Conservation (phyloP, 2,888 invertebrate genomes). For the Myopa testacea region DNA sequence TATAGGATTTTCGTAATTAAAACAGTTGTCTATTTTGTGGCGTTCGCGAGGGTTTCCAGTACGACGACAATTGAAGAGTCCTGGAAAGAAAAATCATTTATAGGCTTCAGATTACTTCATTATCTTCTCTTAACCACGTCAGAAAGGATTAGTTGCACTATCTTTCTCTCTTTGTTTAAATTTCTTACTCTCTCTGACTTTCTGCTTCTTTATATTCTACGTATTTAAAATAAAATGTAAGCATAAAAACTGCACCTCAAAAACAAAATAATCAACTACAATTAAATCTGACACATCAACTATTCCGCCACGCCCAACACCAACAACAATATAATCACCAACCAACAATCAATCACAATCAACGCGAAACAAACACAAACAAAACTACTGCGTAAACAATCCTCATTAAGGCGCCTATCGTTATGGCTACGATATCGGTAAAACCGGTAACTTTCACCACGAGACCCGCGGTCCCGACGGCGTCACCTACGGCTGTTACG, state of each 20-base stretch:
- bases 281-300: background rate
- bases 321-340: background rate
- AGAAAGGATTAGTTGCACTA: no score
- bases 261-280: constrained; percentile 26
- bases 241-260: background rate
- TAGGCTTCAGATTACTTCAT: no score
- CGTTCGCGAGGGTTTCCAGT: no score
- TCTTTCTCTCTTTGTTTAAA: no score
- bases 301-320: background rate
- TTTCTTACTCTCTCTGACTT: background rate
- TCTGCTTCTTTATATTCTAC: background rate
- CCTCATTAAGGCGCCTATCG: constrained; percentile 76
- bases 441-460: constrained; percentile 83
- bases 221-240: background rate
- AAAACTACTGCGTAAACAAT: constrained; percentile 15
- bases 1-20: no score
- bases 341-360: constrained; percentile 11
- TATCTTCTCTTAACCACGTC: no score
- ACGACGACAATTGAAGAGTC: no score
- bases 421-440: constrained; percentile 82
- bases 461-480: constrained; percentile 81
- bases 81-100: no score
- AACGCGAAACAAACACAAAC: constrained; percentile 22
- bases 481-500: constrained; percentile 84
- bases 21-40: no score